Evolutionary conservation across 1,140 invertebrate genomes (phyloP), one percentile per base, ranked within the genome.

Genomic region (Drosophila pseudoobscura): DNA sequence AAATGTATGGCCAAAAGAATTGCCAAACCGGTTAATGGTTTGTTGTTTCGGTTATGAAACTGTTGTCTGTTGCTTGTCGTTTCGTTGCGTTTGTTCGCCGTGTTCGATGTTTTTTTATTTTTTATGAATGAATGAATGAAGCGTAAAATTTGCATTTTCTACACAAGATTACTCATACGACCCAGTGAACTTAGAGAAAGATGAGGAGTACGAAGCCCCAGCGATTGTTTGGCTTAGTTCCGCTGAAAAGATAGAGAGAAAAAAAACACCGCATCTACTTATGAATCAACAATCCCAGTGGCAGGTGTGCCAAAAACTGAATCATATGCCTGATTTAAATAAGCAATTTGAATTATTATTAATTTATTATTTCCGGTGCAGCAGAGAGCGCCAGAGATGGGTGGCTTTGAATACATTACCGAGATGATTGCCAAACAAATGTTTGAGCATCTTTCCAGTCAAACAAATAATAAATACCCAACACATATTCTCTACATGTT

Each of bases 91-190:
- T 24, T 24, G 3, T 3, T 24, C 0, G 24, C 3, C 3, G 0
- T 43, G 17, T 26, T 50, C 29, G 29, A 31, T 31, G 29, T 29
- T 29, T 29, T 1, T 17, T 17, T 17, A 0, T 31, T 31, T 31
- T 56, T 87, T 75, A 85, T 85, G 82, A 85, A 85, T 87, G 80
- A 55, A 85, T 77, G 13, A 76, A 55, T 87, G 78, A 13, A 76
- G 59, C 64, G 68, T 69, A 46, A 69, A 78, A 79, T 83, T 75
- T 72, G 72, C 66, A 79, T 79, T 65, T 64, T 69, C 58, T 69
- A 46, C 50, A 43, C 8, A 17, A 77, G 50, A 87, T 85, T 85
- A 85, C 82, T 85, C 82, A 85, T 82, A 71, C 79, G 79, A 54
- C 77, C 61, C 64, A 43, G 43, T 78, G 70, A 55, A 49, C 63